These are phyloP conservation scores for Sminthurides bifidus DNA, from an alignment of 1,140 invertebrate genomes.

Conservation along the genomic window DNA sequence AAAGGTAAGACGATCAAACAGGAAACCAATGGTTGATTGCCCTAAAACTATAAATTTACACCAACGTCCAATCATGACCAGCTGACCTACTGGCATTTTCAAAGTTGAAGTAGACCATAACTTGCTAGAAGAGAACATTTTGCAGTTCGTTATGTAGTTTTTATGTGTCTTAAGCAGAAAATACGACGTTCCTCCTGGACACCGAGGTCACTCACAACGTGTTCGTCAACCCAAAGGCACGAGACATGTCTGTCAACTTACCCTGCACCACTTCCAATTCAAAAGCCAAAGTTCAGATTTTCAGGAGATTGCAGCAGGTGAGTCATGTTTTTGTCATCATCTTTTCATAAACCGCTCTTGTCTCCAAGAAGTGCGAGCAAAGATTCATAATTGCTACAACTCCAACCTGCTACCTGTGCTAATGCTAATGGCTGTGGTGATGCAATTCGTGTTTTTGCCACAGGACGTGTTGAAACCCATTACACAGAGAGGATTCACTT, in stretches of 20 bases:
- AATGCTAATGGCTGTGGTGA: too few species aligned
- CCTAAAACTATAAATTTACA: background rate
- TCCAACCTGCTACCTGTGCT: background rate
- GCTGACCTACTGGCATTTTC: background rate
- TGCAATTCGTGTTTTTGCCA: background rate
- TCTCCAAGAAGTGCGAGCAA: background rate
- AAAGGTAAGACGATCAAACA: constrained; percentile 12
- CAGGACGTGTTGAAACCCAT: constrained; percentile 5
- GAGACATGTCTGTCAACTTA: constrained; percentile 7
- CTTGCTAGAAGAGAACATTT: background rate
- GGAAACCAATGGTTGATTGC: background rate
- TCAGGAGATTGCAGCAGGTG: constrained; percentile 9
- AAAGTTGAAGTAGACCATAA: background rate
- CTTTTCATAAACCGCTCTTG: background rate
- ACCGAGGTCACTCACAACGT: constrained; percentile 3
- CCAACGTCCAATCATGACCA: background rate
- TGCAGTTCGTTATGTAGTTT: background rate
- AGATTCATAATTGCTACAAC: background rate
- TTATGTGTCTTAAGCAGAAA: background rate
- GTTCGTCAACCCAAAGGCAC: background rate
- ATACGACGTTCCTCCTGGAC: constrained; percentile 13
- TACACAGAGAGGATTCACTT: background rate
- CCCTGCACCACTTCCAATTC: constrained; percentile 14
- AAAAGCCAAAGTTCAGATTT: constrained; percentile 12
- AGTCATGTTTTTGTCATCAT: constrained; percentile 4